Base-by-base conservation (phyloP, 37 sponge, comb jelly and placozoan genomes). In the Bolinopsis microptera region DNA sequence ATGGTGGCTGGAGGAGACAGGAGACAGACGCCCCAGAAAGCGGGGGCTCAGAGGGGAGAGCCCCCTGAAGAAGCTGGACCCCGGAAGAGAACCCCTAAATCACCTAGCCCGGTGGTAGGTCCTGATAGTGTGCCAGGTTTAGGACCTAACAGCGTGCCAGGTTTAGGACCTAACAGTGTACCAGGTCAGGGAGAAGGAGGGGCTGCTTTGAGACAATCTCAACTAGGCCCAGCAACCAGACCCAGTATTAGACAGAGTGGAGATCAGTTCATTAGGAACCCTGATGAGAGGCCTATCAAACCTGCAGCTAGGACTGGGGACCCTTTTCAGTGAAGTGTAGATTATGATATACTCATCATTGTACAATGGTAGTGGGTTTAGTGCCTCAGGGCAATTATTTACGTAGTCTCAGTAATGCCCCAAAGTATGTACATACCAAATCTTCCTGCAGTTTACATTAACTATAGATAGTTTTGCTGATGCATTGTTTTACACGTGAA, bases 261-360 rank as follows among this genome's bases (percentile, higher is more conserved):
- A 25, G 90, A 39, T 26, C 38, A 33, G 36, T 86, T 41, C 90
- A 41, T 86, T 30, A 28, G 61, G 27, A 86, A 86, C 31, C 90
- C 90, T 86, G 90, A 86, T 86, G 90, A 86, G n/a, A 18, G 90
- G 3, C 90, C 90, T 28, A 86, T 86, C 3, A 86, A 86, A 86
- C 90, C 90, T 21, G 90, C 61, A 41, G 39, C 22, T 39, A 26
- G 9, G 28, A 21, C 9, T 13, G 61, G 61, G 61, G 61, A 48
- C 13, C 61, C 61, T 48, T 48, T 48, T 13, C 61, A 48, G 61
- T 48, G 61, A 48, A 48, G 61, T 48, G 13, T 18, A 48, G 9
- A 5, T 48, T 5, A 48, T 48, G 61, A 48, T 5, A 48, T 5
- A 48, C 61, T 48, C 61, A 48, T 48, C 61, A 48, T n/a, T n/a